These are phyloP conservation scores for Benthosema pterotum DNA, from an alignment of 2,797 vertebrate species.

Conservation along the genomic window DNA sequence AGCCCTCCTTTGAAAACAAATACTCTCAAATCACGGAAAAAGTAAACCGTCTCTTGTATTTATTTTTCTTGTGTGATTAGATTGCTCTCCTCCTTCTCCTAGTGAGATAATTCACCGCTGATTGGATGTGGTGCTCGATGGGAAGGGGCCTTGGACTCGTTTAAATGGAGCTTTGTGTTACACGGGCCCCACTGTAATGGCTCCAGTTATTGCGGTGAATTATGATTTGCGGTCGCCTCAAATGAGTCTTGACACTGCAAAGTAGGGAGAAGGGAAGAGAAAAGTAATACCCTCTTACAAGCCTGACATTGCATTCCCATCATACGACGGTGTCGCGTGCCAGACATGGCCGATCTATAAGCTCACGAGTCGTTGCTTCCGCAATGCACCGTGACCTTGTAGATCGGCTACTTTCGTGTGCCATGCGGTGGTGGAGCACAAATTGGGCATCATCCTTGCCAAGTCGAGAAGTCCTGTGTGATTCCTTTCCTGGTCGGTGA, in stretches of 20 bases:
- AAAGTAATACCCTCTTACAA: constrained; percentile 8
- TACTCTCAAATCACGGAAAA: constrained; percentile 19
- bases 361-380: too few relatives aligned
- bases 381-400: too few relatives aligned
- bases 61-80: constrained; percentile 30
- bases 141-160: constrained; percentile 30
- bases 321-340: background rate
- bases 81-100: constrained; percentile 24
- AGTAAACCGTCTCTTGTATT: constrained; percentile 8
- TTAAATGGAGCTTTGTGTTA: constrained; percentile 51
- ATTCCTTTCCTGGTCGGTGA: background rate
- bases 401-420: too few relatives aligned
- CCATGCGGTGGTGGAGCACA: too few relatives aligned
- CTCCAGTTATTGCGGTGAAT: constrained; percentile 34
- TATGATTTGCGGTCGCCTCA: constrained; percentile 31
- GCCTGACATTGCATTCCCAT: background rate
- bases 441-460: background rate
- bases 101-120: constrained; percentile 32
- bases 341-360: too few relatives aligned
- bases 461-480: constrained; percentile 24
- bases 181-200: constrained; percentile 39
- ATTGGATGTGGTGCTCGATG: constrained; percentile 23
- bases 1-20: constrained; percentile 38
- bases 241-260: constrained; percentile 32
- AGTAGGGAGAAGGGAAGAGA: constrained; percentile 18